These are phyloP conservation scores for Lerema accius DNA, from an alignment of 1,140 invertebrate species.

Conservation along the genomic window DNA sequence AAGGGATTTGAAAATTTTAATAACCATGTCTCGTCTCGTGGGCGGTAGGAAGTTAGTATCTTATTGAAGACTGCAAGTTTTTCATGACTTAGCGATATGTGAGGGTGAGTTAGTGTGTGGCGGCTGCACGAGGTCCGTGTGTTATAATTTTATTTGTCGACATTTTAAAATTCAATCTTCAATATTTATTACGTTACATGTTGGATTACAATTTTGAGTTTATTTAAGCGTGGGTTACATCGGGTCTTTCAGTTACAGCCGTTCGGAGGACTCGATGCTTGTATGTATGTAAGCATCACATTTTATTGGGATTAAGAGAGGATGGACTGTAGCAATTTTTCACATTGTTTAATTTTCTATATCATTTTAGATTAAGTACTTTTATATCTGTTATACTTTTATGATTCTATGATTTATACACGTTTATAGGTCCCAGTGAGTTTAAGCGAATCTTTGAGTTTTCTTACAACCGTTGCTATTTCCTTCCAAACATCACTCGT, in stretches of 20 bases:
- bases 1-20: neutral
- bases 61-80: conserved; percentile 77
- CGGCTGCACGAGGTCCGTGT: conserved; percentile 25
- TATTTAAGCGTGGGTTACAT: neutral
- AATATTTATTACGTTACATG: no score
- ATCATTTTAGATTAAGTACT: conserved; percentile 1
- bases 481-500: conserved; percentile 37
- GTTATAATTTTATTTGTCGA: conserved; percentile 28
- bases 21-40: conserved; percentile 67
- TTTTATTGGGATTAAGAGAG: neutral
- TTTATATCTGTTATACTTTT: conserved; percentile 14
- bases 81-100: conserved; percentile 63
- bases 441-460: conserved; percentile 7
- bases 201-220: neutral
- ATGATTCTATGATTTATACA: conserved; percentile 1
- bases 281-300: neutral
- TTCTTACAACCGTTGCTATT: conserved; percentile 24
- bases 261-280: neutral
- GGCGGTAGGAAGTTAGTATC: conserved; percentile 60
- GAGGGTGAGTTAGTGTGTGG: conserved; percentile 46
- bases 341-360: neutral
- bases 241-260: neutral
- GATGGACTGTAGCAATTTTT: neutral
- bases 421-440: neutral
- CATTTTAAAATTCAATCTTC: neutral